Percentiles rank a stretch among this genome's conserved stretches.
Evolutionary conservation across 2,888 invertebrate species (phyloP).

Genomic region (Erynnis tages): DNA sequence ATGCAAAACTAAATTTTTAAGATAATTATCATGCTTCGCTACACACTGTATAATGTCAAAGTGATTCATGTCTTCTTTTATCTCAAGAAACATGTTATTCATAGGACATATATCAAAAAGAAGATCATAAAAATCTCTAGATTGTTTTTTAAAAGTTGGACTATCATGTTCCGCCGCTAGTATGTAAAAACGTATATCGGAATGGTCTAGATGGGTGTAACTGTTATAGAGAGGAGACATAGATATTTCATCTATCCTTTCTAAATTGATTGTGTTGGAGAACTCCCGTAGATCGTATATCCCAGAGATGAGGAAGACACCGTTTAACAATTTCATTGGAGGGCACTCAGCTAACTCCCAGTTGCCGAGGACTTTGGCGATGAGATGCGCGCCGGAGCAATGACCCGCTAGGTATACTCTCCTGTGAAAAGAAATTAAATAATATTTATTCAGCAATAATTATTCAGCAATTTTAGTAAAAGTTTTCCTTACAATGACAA

Average conservation of each 20-base stretch:
- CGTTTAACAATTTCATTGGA: neutral
- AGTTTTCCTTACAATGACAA: too few species aligned
- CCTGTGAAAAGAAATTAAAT: slow-evolving; percentile 1
- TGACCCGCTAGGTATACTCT: slow-evolving; percentile 9
- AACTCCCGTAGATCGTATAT: slow-evolving; percentile 4
- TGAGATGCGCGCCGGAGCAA: slow-evolving; percentile 5
- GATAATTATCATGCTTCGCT: neutral
- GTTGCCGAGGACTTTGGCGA: neutral
- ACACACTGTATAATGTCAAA: slow-evolving; percentile 5
- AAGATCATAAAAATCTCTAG: slow-evolving; percentile 5
- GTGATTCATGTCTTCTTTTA: slow-evolving; percentile 3
- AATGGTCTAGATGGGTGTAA: neutral
- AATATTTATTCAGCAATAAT: too few species aligned
- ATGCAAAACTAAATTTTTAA: slow-evolving; percentile 1
- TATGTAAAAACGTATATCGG: slow-evolving; percentile 1
- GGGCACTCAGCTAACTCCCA: neutral
- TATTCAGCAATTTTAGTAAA: neutral
- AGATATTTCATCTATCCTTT: neutral
- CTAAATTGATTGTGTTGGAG: neutral
- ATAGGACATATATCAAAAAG: neutral
- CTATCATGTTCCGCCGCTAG: slow-evolving; percentile 5
- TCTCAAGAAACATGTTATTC: slow-evolving; percentile 1
- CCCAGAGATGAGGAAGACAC: slow-evolving; percentile 5
- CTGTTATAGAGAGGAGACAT: neutral
- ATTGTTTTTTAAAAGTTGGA: neutral